Evolutionary conservation across 2,888 invertebrate genomes (phyloP), one percentile per base, ranked within the genome.

Genomic region (Eupithecia inturbata): DNA sequence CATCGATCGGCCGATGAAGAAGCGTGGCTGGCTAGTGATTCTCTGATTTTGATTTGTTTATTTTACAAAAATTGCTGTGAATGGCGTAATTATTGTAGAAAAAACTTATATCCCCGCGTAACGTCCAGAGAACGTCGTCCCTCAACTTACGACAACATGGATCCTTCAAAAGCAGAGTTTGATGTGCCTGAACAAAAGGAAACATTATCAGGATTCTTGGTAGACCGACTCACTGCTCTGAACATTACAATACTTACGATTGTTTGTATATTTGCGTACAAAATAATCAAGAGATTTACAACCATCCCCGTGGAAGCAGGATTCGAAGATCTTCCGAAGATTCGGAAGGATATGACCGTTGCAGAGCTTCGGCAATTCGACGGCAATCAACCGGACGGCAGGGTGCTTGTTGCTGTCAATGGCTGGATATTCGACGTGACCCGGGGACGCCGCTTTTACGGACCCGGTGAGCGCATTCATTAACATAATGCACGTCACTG

Each of bases 381-480:
- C 89, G 99, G 99, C 7, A 97, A 94, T 72, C 97, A 97, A 85
- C 95, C 96, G 41, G 98, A 99, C 86, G 98, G 98, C 36, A 95
- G 99, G 80, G 97, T 99, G 77, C 95, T 99, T 79, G 96, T 99
- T 63, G 99, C 98, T 12, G 98, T 99, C 70, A 99, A 99, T 91
- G 98, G 99, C 36, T 98, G 96, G 94, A 97, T 99, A 70, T 99
- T 98, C 93, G 99, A 99, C 94, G 98, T 97, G 80, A 99, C 99
- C 62, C 96, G 96, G 87, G 98, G 98, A 75, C 97, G 97, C 86
- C 95, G 96, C 79, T 98, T 98, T 91, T 99, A 99, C 92, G 99
- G 99, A 31, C 98, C 99, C 92, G 98, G 99, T 98, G 95, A 90
- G 90, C 91, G 85, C 85, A 88, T 84, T 78, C 85, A 88, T 84